A percentile compares a stretch with the other conserved stretches of the same genome.
Evolutionary conservation across 1,140 invertebrate genomes (phyloP).

Genomic region (Palaemon carinicauda): DNA sequence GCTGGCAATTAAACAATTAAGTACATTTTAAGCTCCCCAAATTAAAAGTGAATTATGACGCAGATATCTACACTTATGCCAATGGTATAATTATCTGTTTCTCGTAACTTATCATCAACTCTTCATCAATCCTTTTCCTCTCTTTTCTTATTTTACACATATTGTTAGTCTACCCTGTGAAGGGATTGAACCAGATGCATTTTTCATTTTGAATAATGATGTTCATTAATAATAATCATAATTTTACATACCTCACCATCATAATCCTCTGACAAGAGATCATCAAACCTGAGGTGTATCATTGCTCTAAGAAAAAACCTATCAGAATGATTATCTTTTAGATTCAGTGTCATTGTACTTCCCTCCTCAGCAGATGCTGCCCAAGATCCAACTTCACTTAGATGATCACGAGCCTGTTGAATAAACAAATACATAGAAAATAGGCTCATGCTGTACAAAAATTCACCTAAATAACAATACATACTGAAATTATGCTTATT

Average conservation of each 20-base stretch:
- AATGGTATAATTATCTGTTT: too few relatives aligned
- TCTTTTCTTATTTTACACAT: too few relatives aligned
- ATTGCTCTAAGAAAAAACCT: background rate
- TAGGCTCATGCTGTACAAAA: background rate
- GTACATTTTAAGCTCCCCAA: too few relatives aligned
- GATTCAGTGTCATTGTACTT: background rate
- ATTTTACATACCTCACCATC: slow-evolving; percentile 18
- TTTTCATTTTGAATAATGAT: too few relatives aligned
- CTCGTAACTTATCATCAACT: too few relatives aligned
- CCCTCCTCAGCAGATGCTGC: slow-evolving; percentile 6
- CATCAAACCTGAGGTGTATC: background rate
- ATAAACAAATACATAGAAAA: background rate
- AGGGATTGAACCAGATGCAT: too few relatives aligned
- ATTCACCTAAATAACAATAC: background rate
- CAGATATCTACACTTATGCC: too few relatives aligned
- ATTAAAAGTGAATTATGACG: too few relatives aligned
- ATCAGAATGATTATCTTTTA: background rate
- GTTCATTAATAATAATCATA: background rate
- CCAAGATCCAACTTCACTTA: slow-evolving; percentile 7
- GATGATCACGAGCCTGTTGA: slow-evolving; percentile 13
- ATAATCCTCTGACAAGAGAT: background rate
- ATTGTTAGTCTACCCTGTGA: too few relatives aligned
- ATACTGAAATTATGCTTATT: too few relatives aligned
- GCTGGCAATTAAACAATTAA: too few relatives aligned
- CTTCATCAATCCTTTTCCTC: too few relatives aligned